Base-by-base conservation (phyloP, 2,888 invertebrate genomes). In the Aphodius sticticus region DNA sequence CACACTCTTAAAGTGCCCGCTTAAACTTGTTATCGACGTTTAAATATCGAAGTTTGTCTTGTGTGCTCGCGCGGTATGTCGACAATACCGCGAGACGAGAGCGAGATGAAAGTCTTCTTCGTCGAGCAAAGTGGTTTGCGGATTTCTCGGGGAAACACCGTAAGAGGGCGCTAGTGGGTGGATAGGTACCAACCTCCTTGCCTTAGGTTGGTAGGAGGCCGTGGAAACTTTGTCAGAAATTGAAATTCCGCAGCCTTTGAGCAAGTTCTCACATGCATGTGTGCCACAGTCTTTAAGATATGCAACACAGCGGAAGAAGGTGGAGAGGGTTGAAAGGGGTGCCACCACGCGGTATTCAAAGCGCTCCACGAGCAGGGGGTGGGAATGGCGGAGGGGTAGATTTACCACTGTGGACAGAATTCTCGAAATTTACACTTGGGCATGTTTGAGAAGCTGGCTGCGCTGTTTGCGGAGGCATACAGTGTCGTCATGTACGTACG, bases 171-270 rank as follows among this genome's bases (percentile, higher is more conserved):
- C 38, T 38, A 38, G 38, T 6, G 38, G 38, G 38, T 7, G 53
- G 53, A 53, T 53, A 53, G 53, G 53, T 53, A 53, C 53, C 53
- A 53, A 53, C 53, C 53, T n/a, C n/a, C n/a, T n/a, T n/a, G n/a
- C n/a, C n/a, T n/a, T n/a, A n/a, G n/a, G n/a, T n/a, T n/a, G n/a
- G n/a, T n/a, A n/a, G 12, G 74, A 2, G 36, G 74, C 35, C 7
- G 84, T 84, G 83, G 84, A 86, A 86, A 86, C 86, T 86, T 86
- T 85, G 86, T 84, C 83, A 86, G 85, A 86, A 87, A 87, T 87
- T 87, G 86, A 85, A 87, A 86, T 87, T 87, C 86, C 87, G 83
- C 84, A 82, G 85, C 86, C 85, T 87, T 87, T 87, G 86, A 86
- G 83, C 78, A 82, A 83, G 80, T 84, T 83, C 81, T 80, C 83